Base-by-base conservation (phyloP, 2,113 vertebrate genomes). In the Dicrurus megarhynchus region DNA sequence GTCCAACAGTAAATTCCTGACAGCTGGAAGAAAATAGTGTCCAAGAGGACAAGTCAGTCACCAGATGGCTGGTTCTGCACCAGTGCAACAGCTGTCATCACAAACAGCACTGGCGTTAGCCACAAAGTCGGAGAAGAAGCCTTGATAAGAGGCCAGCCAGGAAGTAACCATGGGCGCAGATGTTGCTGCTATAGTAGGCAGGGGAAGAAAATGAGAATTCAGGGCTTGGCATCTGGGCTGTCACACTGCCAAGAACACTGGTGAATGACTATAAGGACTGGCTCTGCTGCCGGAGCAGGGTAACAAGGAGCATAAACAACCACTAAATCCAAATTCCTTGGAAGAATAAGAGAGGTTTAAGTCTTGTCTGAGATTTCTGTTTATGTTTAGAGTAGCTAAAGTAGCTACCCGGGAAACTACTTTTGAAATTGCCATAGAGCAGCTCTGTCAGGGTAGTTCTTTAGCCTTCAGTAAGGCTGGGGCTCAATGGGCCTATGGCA, bases 101-200 rank as follows among this genome's bases (percentile, higher is more conserved):
- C 96, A 84, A 84, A 95, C 81, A 95, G 79, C 70, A 93, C 76
- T 75, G 75, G 63, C 78, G 52, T 67, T 39, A 82, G 91, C 79
- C 92, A 87, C 84, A 55, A 61, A 90, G 75, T 57, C 39, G 10
- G 77, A 86, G 91, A 76, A 93, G 67, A 33, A 78, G 53, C 79
- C 95, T 96, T 92, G 95, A 95, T 84, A 96, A 91, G 82, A 61
- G 49, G 90, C 93, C 85, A 94, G 87, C 71, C 94, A 96, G 94
- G 87, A 96, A 97, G 81, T 60, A 90, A 87, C 63, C 83, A 41
- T 13, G 87, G 67, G 67, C 3, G 0, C 82, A 93, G 80, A 94
- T 93, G 92, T 57, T 93, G 79, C 76, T 2, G 8, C 57, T 80
- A 41, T 39, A 93, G 89, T 2, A 8, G 69, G 70, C 30, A 77